A percentile compares a stretch with the other conserved stretches of the same genome.
Evolutionary conservation across 1,140 invertebrate species (phyloP).

Genomic region (Copidosoma floridanum): DNA sequence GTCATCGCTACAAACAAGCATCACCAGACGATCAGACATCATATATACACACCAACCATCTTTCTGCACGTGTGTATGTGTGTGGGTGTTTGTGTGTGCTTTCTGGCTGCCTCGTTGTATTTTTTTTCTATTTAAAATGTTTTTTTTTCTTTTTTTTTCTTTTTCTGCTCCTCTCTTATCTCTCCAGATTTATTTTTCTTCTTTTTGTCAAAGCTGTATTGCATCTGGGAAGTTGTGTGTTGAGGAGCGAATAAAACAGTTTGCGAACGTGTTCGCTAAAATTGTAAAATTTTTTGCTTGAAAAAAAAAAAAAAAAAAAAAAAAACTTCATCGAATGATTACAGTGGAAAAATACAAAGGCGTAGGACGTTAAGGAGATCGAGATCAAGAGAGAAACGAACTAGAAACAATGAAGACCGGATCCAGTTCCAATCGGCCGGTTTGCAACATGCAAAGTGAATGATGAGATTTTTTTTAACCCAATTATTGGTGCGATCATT

Average conservation of each 20-base stretch:
- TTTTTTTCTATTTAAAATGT: not conserved
- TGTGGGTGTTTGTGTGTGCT: too few species aligned
- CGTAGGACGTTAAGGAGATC: not conserved
- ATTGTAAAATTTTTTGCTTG: too few species aligned
- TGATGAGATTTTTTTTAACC: not conserved
- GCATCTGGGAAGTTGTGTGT: not conserved
- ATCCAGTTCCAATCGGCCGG: not conserved
- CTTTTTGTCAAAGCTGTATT: not conserved
- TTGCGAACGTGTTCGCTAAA: not conserved
- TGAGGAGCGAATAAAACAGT: slow-evolving; percentile 3
- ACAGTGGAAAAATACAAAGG: not conserved
- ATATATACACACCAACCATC: not conserved
- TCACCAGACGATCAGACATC: too few species aligned
- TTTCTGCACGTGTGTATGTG: too few species aligned
- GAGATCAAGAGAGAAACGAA: not conserved
- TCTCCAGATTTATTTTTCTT: slow-evolving; percentile 6
- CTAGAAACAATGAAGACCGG: too few species aligned
- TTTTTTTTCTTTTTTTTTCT: not conserved
- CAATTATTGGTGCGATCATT: not conserved
- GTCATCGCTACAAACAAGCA: slow-evolving; percentile 63
- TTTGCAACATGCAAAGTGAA: slow-evolving; percentile 17
- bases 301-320: too few species aligned
- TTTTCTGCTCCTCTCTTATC: not conserved
- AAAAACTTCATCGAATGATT: too few species aligned
- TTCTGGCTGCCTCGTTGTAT: not conserved